Base-by-base conservation (phyloP, 2,113 vertebrate species). In the Antennarius striatus region DNA sequence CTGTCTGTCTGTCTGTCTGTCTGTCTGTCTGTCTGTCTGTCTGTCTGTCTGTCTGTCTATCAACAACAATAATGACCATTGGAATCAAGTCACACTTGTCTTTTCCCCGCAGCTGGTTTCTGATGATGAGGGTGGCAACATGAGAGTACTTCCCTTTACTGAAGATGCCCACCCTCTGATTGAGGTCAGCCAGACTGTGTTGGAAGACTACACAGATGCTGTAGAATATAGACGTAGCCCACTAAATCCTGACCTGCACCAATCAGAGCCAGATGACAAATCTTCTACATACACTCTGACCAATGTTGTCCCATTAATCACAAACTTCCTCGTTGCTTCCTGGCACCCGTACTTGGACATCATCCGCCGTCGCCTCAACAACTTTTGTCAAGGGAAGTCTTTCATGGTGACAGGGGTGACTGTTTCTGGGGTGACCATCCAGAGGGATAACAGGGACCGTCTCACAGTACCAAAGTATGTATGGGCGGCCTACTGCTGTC, bases 251-350 rank as follows among this genome's bases (percentile, higher is more conserved):
- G 91, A 80, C 15, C 28, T 90, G 50, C 93, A 95, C 54, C 93
- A 95, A 2, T 39, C 75, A 0, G 53, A 92, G n/a, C 83, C 72
- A 2, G 71, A 60, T 3, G 92, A 93, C 83, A 94, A 88, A 40
- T 55, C 71, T 0, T 88, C 93, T 1, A 95, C 93, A 17, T 95
- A 95, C 68, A 93, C 92, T 29, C 87, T 95, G 54, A 94, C 93
- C 43, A 95, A 95, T 50, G 90, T 93, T 0, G 90, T 94, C 7
- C 93, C 94, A 2, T 89, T 93, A 43, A 10, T 90, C 28, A 69
- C 75, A 11, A 63, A 86, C 53, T 83, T 92, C 67, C 48, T 90
- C 16, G 86, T 91, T 1, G 48, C 72, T 6, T 81, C 81, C 17
- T 92, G 91, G 91, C 63, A 76, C 30, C 80, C 86, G 0, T 89